Conservation (phyloP, 2,113 vertebrate genomes). For the Ophthalmolycus amberensis region DNA sequence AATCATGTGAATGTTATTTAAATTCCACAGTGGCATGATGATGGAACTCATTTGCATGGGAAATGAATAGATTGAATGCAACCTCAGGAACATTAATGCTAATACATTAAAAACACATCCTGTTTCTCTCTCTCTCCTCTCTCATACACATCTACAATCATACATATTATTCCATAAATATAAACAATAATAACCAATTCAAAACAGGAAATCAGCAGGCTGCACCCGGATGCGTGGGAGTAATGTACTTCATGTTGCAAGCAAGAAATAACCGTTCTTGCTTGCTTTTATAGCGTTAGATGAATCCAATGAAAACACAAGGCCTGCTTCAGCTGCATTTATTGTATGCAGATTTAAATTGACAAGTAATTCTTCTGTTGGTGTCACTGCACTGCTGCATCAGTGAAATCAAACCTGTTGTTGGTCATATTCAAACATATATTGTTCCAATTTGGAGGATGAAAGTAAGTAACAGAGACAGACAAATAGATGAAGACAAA, state of each 20-base stretch:
- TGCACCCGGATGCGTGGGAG: not conserved
- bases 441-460: not conserved
- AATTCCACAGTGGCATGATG: slow-evolving; percentile 15
- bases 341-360: not conserved
- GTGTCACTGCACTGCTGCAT: not conserved
- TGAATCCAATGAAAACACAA: not conserved
- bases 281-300: not conserved
- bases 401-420: not conserved
- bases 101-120: slow-evolving; percentile 22
- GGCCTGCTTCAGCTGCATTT: not conserved
- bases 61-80: slow-evolving; percentile 45
- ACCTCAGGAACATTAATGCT: slow-evolving; percentile 30
- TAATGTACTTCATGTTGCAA: not conserved
- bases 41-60: slow-evolving; percentile 38
- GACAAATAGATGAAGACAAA: not conserved
- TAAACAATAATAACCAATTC: not conserved
- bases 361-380: too few species aligned
- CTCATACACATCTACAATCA: not conserved
- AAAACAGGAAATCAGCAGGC: not conserved
- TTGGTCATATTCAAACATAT: not conserved
- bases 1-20: slow-evolving; percentile 35
- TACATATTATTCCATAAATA: slow-evolving; percentile 1
- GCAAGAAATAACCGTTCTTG: not conserved
- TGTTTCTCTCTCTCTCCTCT: not conserved
- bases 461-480: not conserved